These are phyloP conservation scores for Brachyistius frenatus DNA, from an alignment of 2,113 vertebrate species.

Conservation along the genomic window DNA sequence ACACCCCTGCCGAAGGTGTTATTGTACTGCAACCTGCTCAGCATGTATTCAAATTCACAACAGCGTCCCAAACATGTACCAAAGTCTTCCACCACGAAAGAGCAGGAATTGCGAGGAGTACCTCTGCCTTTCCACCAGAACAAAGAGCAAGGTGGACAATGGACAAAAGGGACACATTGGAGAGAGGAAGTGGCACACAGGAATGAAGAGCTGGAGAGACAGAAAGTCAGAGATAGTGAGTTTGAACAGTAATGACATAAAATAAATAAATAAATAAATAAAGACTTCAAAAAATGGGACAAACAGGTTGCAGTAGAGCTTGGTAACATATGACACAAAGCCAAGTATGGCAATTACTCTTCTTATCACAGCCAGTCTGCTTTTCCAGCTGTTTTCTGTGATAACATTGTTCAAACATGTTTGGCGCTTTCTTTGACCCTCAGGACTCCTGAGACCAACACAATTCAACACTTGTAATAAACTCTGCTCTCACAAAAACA, in stretches of 20 bases:
- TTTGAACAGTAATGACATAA: conserved; percentile 16
- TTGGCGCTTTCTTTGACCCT: conserved; percentile 32
- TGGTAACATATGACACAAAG: conserved; percentile 29
- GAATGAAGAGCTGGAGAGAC: conserved; percentile 27
- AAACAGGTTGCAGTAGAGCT: conserved; percentile 9
- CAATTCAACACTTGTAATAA: conserved; percentile 33
- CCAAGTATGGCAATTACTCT: conserved; percentile 36
- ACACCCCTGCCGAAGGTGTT: background rate
- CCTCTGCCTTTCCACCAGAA: conserved; percentile 23
- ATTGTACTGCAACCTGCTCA: background rate
- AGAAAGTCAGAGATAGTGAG: conserved; percentile 22
- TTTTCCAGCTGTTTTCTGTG: conserved; percentile 62
- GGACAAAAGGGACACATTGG: conserved; percentile 15
- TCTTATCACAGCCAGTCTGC: conserved; percentile 57
- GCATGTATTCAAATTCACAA: background rate
- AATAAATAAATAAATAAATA: conserved; percentile 18
- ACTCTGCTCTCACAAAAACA: conserved; percentile 22
- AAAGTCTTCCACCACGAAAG: background rate
- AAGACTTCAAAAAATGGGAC: background rate
- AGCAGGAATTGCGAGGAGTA: conserved; percentile 43
- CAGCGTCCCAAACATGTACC: background rate
- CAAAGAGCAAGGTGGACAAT: conserved; percentile 15
- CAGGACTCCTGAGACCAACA: conserved; percentile 9
- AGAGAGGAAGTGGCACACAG: conserved; percentile 56
- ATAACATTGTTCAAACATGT: conserved; percentile 71